Evolutionary conservation across 2,888 invertebrate species (phyloP).

Genomic region (Rhimphoctona megacephalus): DNA sequence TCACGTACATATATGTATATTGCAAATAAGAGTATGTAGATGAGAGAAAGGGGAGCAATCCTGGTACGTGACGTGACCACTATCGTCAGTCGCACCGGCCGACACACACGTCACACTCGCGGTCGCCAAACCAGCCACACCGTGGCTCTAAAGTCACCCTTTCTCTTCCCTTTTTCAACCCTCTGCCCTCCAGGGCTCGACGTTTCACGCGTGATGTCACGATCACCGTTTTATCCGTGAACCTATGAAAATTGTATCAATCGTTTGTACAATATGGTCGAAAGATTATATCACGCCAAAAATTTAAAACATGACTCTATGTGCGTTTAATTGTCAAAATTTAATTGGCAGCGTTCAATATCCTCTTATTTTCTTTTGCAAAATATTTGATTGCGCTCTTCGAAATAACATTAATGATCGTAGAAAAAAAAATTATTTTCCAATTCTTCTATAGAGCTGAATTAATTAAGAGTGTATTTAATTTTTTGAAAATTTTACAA

Average conservation of each 20-base stretch:
- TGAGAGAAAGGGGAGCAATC: constrained; percentile 23
- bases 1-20: constrained; percentile 47
- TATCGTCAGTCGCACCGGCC: constrained; percentile 49
- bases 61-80: constrained; percentile 57
- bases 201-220: constrained; percentile 54
- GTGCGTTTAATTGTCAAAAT: too few relatives aligned
- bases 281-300: background rate
- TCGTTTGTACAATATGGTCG: constrained; percentile 24
- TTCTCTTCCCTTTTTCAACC: background rate
- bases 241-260: constrained; percentile 62
- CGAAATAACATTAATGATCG: too few relatives aligned
- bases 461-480: too few relatives aligned
- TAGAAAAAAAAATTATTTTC: too few relatives aligned
- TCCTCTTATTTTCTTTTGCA: too few relatives aligned
- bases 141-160: constrained; percentile 2
- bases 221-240: constrained; percentile 20
- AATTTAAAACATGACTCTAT: background rate
- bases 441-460: too few relatives aligned
- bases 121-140: constrained; percentile 55
- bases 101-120: constrained; percentile 61
- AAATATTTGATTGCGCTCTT: too few relatives aligned
- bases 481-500: too few relatives aligned
- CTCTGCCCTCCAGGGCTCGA: constrained; percentile 8
- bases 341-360: too few relatives aligned
- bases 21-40: constrained; percentile 24